Base-by-base conservation (phyloP, 1,140 invertebrate species). In the Akabosia matsudoensis region DNA sequence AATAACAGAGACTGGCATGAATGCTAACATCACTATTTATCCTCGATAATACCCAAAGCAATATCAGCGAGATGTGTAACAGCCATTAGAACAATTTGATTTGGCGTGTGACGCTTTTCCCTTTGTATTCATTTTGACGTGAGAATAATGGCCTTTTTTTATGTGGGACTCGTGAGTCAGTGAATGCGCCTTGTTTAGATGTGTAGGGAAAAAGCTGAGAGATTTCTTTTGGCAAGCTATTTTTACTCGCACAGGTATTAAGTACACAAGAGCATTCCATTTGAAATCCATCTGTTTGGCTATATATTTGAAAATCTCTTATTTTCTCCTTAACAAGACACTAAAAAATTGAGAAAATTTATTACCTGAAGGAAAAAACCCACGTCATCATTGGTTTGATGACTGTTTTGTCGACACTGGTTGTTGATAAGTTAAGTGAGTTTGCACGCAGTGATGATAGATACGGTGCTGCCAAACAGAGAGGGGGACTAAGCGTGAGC, bases 101-200 rank as follows among this genome's bases (percentile, higher is more conserved):
- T 28, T 67, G 61, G 61, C 61, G 31, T 67, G 61, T 67, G 61
- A 67, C 61, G 61, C 31, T 30, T 61, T 22, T 67, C 54, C 10
- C 30, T 67, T 67, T 30, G 7, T 67, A 28, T 67, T 67, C 61
- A 30, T 13, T 30, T 30, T 67, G 61, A 67, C 61, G 24, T 67
- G 61, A 16, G 61, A 67, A 67, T 67, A 67, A 67, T 67, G 61
- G 31, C 10, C 26, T 30, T 67, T 67, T n/a, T n/a, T 67, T 67
- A 67, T 67, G 31, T 4, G 31, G 31, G 61, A 67, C 26, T 28
- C 61, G 2, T 30, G 26, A 30, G 7, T 67, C 54, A 61, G 14
- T 61, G 54, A 67, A 67, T 22, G n/a, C n/a, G n/a, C n/a, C n/a
- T n/a, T n/a, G n/a, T n/a, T n/a, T n/a, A n/a, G n/a, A n/a, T n/a